phyloP scores from a whole-genome alignment of 2,888 invertebrate genomes.

The Drosophila anceps region DNA sequence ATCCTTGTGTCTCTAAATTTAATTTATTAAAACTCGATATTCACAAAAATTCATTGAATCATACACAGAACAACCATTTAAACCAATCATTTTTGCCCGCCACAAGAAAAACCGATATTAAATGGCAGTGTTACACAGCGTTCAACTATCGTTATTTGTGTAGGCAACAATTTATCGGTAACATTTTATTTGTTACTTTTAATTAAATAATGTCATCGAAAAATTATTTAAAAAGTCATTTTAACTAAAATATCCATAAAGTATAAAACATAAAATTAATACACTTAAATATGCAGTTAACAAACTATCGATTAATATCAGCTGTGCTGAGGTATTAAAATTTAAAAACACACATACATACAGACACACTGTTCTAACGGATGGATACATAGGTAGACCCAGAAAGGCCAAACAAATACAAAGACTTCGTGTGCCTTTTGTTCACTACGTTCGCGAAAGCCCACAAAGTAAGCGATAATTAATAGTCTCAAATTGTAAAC shows the following conservation, averaged over 20 bases:
- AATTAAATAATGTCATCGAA: not conserved
- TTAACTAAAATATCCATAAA: not conserved
- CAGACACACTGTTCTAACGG: conserved; percentile 42
- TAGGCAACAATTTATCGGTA: not conserved
- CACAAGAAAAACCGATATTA: conserved; percentile 12
- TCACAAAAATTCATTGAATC: not conserved
- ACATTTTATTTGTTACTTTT: not conserved
- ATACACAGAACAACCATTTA: not conserved
- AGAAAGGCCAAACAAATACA: conserved; percentile 68
- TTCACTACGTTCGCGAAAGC: conserved; percentile 37
- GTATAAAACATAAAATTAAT: not conserved
- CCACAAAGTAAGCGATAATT: conserved; percentile 59
- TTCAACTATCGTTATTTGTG: not conserved
- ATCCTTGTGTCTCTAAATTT: not conserved
- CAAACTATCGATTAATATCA: conserved; percentile 38
- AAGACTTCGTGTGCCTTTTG: conserved; percentile 36
- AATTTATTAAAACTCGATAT: not conserved
- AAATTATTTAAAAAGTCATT: not conserved
- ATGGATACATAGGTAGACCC: conserved; percentile 56
- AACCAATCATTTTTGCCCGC: not conserved
- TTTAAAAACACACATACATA: conserved; percentile 26
- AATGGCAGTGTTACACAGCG: conserved; percentile 29
- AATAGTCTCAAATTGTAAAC: conserved; percentile 9
- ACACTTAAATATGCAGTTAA: too few relatives aligned
- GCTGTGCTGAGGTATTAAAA: conserved; percentile 39